These are phyloP conservation scores for Chaunax sp. DNA, from an alignment of 2,797 vertebrate genomes.

Conservation along the genomic window DNA sequence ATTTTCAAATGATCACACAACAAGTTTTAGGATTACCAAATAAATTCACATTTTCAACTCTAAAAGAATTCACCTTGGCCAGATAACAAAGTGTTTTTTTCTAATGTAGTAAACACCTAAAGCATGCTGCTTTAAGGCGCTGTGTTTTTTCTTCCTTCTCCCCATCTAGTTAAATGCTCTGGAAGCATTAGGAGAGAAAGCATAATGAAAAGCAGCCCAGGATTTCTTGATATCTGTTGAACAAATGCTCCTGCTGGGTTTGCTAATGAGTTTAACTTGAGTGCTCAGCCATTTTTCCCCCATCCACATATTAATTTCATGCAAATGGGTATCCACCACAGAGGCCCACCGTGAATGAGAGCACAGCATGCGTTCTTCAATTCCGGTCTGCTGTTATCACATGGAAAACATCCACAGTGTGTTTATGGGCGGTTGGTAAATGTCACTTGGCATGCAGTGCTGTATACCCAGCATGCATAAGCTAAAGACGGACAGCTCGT, in stretches of 20 bases:
- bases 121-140: too few relatives aligned
- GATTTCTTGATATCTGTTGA: slow-evolving; percentile 69
- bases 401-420: slow-evolving; percentile 38
- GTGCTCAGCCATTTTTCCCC: slow-evolving; percentile 67
- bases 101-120: too few relatives aligned
- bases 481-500: not conserved
- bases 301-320: slow-evolving; percentile 77
- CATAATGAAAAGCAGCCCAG: slow-evolving; percentile 67
- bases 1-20: not conserved
- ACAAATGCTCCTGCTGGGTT: slow-evolving; percentile 73
- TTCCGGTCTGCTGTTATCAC: slow-evolving; percentile 52
- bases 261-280: slow-evolving; percentile 78
- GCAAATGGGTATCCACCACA: slow-evolving; percentile 64
- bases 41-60: too few relatives aligned
- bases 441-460: slow-evolving; percentile 22
- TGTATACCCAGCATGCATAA: slow-evolving; percentile 4
- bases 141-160: slow-evolving; percentile 29
- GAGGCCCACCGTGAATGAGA: slow-evolving; percentile 46
- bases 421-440: slow-evolving; percentile 33
- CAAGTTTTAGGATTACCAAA: not conserved
- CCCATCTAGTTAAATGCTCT: slow-evolving; percentile 56
- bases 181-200: slow-evolving; percentile 64
- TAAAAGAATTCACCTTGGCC: too few relatives aligned
- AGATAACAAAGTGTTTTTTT: not conserved
- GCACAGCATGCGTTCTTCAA: slow-evolving; percentile 40